Percentiles rank a stretch among this genome's conserved stretches.
Evolutionary conservation across 1,140 invertebrate species (phyloP).

Genomic region (Octopus sinensis): DNA sequence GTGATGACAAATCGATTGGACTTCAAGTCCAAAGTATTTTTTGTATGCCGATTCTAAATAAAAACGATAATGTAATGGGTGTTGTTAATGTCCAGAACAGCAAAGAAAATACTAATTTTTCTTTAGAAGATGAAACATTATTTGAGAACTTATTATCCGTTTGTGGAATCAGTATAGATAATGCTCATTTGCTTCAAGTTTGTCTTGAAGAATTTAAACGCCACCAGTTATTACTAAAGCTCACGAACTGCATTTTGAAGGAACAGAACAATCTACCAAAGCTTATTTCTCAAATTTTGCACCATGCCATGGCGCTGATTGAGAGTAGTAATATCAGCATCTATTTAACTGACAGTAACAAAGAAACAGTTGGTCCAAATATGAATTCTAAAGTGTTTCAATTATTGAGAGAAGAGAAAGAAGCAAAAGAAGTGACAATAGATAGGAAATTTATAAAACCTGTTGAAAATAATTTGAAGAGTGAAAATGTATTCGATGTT

Average conservation of each 20-base stretch:
- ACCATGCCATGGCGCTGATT: no score
- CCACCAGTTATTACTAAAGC: conserved; percentile 85
- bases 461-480: no score
- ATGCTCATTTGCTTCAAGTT: conserved; percentile 92
- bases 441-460: no score
- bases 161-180: conserved; percentile 95
- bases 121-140: conserved; percentile 50
- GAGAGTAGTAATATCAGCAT: no score
- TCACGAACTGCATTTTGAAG: conserved; percentile 84
- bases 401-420: no score
- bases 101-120: conserved; percentile 46
- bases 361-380: no score
- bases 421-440: no score
- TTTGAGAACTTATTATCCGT: conserved; percentile 91
- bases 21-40: conserved; percentile 88
- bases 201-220: conserved; percentile 88
- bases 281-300: no score
- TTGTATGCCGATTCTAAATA: conserved; percentile 93
- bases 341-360: no score
- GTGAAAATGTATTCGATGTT: no score
- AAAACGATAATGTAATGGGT: conserved; percentile 91
- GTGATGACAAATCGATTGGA: conserved; percentile 86
- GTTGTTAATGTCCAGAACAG: conserved; percentile 98
- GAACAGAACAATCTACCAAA: conserved; percentile 75
- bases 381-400: no score